Base-by-base conservation (phyloP, 2,797 vertebrate genomes). In the Columba guinea region DNA sequence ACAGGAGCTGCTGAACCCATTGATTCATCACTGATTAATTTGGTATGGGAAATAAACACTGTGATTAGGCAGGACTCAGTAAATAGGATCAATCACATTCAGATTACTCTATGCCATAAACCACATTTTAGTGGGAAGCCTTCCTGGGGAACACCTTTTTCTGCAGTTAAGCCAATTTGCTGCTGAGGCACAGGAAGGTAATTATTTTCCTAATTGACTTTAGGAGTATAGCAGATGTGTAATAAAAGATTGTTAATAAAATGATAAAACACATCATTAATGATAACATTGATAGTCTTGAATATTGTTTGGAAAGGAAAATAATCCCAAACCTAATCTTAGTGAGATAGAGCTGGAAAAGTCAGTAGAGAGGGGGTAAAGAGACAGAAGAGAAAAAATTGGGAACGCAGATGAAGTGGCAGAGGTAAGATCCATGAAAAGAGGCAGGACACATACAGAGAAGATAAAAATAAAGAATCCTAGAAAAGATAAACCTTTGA, bases 141-240 rank as follows among this genome's bases (percentile, higher is more conserved):
- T 91, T 95, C 44, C 65, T 26, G 64, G 58, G 76, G 71, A 91
- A 49, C 48, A 69, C 44, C 70, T 83, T 56, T 84, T 82, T 63
- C 65, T 95, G 89, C 73, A 91, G 35, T 53, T 63, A 62, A 88
- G 87, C 80, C 64, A 68, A 62, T 62, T 82, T 67, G 23, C 82
- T 95, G 46, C 62, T 89, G 11, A 74, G 77, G 60, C 55, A 56
- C 44, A 67, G 71, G 64, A 84, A 94, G 53, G 34, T 63, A 83
- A 93, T 93, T 95, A 60, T 90, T 92, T 90, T 90, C 70, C 62
- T 94, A 89, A 95, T 69, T 9, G 11, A 26, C 68, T 93, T 90
- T 60, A 89, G 88, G 67, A 77, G 53, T 77, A 69, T 39, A 79
- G 83, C 83, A 95, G 91, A 70, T 91, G 82, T 2, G 4, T 85